Conservation (phyloP, 1,140 invertebrate species). For the Heliconius hewitsoni region DNA sequence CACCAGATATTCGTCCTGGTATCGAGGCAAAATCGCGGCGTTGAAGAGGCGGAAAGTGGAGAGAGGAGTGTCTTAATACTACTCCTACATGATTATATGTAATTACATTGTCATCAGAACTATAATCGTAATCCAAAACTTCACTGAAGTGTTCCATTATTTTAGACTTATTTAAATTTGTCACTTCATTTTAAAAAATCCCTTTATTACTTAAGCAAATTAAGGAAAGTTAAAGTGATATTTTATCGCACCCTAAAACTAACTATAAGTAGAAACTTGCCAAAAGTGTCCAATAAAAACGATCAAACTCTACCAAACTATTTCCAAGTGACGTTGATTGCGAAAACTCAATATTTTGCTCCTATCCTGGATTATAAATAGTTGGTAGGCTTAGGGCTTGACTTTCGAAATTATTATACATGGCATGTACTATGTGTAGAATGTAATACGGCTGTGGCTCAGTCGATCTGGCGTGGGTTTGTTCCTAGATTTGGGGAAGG, state of each 20-base stretch:
- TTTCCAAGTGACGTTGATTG: slow-evolving; percentile 28
- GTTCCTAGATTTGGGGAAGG: not conserved
- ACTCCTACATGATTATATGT: no score
- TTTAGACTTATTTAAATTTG: not conserved
- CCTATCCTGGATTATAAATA: slow-evolving; percentile 55
- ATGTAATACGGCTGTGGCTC: not conserved
- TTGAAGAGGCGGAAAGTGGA: no score
- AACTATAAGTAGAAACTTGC: not conserved
- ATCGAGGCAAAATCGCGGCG: no score
- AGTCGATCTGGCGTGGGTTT: not conserved
- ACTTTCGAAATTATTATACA: slow-evolving; percentile 51
- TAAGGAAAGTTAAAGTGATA: not conserved
- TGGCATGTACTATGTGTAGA: slow-evolving; percentile 47
- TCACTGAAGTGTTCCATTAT: no score
- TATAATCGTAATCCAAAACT: no score
- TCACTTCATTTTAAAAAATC: not conserved
- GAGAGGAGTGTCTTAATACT: no score
- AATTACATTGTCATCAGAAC: no score
- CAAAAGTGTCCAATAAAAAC: slow-evolving; percentile 9
- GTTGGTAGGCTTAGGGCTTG: slow-evolving; percentile 61
- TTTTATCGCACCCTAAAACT: not conserved
- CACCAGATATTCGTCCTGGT: no score
- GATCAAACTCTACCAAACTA: not conserved
- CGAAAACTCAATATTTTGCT: slow-evolving; percentile 33
- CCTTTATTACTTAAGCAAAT: not conserved